phyloP scores from a whole-genome alignment of 1,140 invertebrate species.

The Aphelinus atriplicis region DNA sequence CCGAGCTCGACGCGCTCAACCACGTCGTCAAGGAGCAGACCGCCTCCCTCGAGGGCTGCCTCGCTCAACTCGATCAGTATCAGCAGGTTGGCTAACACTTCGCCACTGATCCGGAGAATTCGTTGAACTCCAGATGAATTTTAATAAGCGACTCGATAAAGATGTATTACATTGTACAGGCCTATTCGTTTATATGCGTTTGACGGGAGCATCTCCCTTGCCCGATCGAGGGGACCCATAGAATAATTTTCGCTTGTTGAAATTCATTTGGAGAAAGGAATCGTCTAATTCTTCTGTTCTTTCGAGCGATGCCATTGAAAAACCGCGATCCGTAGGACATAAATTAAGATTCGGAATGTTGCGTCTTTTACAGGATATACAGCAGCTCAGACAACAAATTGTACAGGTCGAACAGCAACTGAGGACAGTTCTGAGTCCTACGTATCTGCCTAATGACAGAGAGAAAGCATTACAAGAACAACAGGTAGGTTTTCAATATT shows the following conservation, averaged over 20 bases:
- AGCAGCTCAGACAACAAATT: slow-evolving; percentile 82
- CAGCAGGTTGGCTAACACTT: slow-evolving; percentile 70
- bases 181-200: too few relatives aligned
- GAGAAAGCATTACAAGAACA: slow-evolving; percentile 87
- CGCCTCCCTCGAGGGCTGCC: slow-evolving; percentile 77
- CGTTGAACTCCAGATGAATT: too few relatives aligned
- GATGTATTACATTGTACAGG: too few relatives aligned
- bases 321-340: not conserved
- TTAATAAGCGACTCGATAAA: too few relatives aligned
- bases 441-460: slow-evolving; percentile 82
- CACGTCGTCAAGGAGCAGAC: slow-evolving; percentile 76
- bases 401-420: slow-evolving; percentile 88
- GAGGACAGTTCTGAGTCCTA: slow-evolving; percentile 80
- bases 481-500: slow-evolving; percentile 80
- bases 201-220: too few relatives aligned
- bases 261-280: not conserved
- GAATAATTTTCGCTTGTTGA: not conserved
- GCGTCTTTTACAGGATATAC: slow-evolving; percentile 76
- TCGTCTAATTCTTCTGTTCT: slow-evolving; percentile 18
- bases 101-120: too few relatives aligned
- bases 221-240: too few relatives aligned
- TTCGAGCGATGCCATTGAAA: not conserved
- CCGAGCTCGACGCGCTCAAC: slow-evolving; percentile 75
- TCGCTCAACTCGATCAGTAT: slow-evolving; percentile 86
- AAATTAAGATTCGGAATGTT: not conserved